Evolutionary conservation across 2,797 vertebrate genomes (phyloP), one percentile per base, ranked within the genome.

Genomic region (Florisuga fusca): DNA sequence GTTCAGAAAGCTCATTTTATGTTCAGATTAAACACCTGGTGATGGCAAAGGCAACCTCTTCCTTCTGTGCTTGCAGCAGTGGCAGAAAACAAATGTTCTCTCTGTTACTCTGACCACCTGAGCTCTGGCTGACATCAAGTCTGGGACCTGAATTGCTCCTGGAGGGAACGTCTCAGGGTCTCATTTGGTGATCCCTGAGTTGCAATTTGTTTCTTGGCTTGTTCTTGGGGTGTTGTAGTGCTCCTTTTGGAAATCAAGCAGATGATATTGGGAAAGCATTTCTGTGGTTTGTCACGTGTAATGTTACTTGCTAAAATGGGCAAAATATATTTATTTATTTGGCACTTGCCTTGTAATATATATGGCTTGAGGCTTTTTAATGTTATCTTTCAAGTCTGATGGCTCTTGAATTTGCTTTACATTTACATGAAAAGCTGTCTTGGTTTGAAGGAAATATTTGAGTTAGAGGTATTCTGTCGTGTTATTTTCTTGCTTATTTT

Each of bases 321-420:
- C 45, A 84, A 54, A 46, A 54, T 59, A 41, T 25, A 75, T 45
- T 26, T 74, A 6, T 23, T 78, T 80, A 41, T 21, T 59, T 62
- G 27, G 33, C 46, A 19, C 33, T 89, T 57, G 3, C 66, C 53
- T 73, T 55, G 41, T 33, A 55, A 51, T 61, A 86, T 76, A 29
- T 63, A 33, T 43, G 16, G 46, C 43, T 74, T 63, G 27, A 93
- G 63, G 81, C 27, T 51, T 85, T 83, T 85, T 72, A 63, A 82
- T 5, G 3, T 58, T 62, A 21, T 17, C 21, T 83, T 89, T 71
- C 45, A 81, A 62, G 34, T 78, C 25, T 79, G 68, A 63, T 45
- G 51, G 45, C 73, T 89, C 61, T 62, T 82, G 50, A 67, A 34
- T 90, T 81, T 91, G 90, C 87, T 79, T 90, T 80, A 51, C 26